These are phyloP conservation scores for Grapholita molesta DNA, from an alignment of 1,140 invertebrate species.

Conservation along the genomic window DNA sequence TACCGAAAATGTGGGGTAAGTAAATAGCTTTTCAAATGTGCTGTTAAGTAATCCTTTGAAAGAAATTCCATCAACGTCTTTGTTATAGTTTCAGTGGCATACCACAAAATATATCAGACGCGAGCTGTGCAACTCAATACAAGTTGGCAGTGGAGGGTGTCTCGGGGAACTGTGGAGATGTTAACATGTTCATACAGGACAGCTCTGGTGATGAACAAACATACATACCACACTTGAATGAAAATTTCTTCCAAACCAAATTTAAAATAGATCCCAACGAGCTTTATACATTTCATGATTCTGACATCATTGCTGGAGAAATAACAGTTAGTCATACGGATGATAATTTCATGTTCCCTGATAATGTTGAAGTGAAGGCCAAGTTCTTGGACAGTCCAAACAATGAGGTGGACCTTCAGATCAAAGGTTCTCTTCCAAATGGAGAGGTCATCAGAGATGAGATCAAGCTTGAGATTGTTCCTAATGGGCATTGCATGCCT, in stretches of 20 bases:
- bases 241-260: slow-evolving; percentile 69
- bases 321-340: slow-evolving; percentile 71
- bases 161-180: slow-evolving; percentile 57
- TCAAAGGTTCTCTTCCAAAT: slow-evolving; percentile 45
- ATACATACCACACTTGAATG: slow-evolving; percentile 66
- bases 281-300: slow-evolving; percentile 71
- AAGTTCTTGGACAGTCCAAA: slow-evolving; percentile 56
- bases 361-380: slow-evolving; percentile 51
- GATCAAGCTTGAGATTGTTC: slow-evolving; percentile 38
- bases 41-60: slow-evolving; percentile 14
- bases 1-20: slow-evolving; percentile 76
- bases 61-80: slow-evolving; percentile 7
- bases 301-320: slow-evolving; percentile 70
- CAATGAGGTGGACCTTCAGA: slow-evolving; percentile 46
- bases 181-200: slow-evolving; percentile 66
- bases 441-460: slow-evolving; percentile 49
- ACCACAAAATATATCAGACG: slow-evolving; percentile 74
- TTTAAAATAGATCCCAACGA: slow-evolving; percentile 74
- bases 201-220: slow-evolving; percentile 62
- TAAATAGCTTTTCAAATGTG: slow-evolving; percentile 2
- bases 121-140: slow-evolving; percentile 68
- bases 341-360: slow-evolving; percentile 60
- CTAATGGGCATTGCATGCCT: slow-evolving; percentile 58
- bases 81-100: slow-evolving; percentile 72
- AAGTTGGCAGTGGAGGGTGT: slow-evolving; percentile 71